Evolutionary conservation across 2,113 vertebrate species (phyloP).

Genomic region (Sceloporus tristichus): DNA sequence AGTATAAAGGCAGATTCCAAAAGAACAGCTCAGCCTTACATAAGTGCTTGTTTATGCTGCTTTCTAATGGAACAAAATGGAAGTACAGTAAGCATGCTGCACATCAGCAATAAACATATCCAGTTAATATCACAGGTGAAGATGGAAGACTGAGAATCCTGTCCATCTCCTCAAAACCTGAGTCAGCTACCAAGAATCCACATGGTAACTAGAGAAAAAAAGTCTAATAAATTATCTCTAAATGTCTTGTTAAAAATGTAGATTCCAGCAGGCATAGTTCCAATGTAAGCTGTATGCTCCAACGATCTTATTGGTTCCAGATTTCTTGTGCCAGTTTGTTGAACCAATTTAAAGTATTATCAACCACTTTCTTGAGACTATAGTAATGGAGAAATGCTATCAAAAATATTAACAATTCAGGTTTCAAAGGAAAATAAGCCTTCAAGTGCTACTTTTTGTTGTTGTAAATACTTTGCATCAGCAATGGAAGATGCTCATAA

Average conservation of each 20-base stretch:
- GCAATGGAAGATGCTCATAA: constrained; percentile 45
- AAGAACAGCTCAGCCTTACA: constrained; percentile 16
- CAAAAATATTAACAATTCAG: too few species aligned
- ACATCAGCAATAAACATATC: not conserved
- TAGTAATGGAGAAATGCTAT: not conserved
- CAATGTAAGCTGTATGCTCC: not conserved
- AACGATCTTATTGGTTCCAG: not conserved
- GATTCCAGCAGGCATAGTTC: not conserved
- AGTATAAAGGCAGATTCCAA: not conserved
- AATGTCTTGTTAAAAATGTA: not conserved
- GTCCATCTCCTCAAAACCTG: not conserved
- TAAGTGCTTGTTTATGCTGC: constrained; percentile 27
- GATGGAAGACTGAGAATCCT: not conserved
- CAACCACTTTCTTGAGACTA: not conserved
- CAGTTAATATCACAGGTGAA: constrained; percentile 8
- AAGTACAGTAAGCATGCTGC: not conserved
- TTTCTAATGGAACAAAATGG: not conserved
- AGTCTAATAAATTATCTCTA: not conserved
- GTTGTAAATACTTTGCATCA: not conserved
- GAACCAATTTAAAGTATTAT: constrained; percentile 5
- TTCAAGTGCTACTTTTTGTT: constrained; percentile 38
- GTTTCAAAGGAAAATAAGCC: too few species aligned
- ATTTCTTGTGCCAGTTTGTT: not conserved
- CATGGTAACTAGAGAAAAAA: not conserved
- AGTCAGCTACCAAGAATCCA: not conserved